Percentiles rank a stretch among this genome's conserved stretches.
Conservation (phyloP, 2,113 vertebrate genomes). For the Puma concolor region DNA sequence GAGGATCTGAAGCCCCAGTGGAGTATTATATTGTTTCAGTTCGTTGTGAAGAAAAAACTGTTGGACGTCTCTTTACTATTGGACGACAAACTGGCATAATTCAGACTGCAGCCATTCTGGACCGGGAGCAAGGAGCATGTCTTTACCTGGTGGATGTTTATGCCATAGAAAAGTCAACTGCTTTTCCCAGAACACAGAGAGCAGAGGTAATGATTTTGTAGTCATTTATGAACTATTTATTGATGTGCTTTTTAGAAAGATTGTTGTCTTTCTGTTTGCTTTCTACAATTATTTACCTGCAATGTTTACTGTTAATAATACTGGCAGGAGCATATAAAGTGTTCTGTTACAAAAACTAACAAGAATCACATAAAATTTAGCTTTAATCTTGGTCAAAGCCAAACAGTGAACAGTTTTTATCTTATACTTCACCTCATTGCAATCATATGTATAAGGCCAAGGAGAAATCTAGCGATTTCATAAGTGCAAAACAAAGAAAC, state of each 20-base stretch:
- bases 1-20: constrained; percentile 90
- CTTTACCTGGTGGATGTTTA: constrained; percentile 97
- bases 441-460: neutral
- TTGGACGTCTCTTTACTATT: constrained; percentile 96
- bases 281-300: neutral
- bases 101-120: constrained; percentile 96
- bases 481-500: neutral
- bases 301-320: neutral
- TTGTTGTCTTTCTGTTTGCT: constrained; percentile 51
- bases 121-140: constrained; percentile 94
- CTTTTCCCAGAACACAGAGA: constrained; percentile 93
- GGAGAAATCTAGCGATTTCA: neutral
- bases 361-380: neutral
- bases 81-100: constrained; percentile 93
- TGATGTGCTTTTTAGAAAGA: constrained; percentile 61
- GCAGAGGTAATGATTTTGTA: constrained; percentile 92
- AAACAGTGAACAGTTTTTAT: neutral
- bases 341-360: neutral
- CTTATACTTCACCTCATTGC: neutral
- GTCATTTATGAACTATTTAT: constrained; percentile 58
- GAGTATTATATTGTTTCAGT: constrained; percentile 97
- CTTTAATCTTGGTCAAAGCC: neutral
- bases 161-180: constrained; percentile 93
- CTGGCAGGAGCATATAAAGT: neutral
- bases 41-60: constrained; percentile 90